Conservation (phyloP, 2,797 vertebrate species). For the Hafferia zeledoni region DNA sequence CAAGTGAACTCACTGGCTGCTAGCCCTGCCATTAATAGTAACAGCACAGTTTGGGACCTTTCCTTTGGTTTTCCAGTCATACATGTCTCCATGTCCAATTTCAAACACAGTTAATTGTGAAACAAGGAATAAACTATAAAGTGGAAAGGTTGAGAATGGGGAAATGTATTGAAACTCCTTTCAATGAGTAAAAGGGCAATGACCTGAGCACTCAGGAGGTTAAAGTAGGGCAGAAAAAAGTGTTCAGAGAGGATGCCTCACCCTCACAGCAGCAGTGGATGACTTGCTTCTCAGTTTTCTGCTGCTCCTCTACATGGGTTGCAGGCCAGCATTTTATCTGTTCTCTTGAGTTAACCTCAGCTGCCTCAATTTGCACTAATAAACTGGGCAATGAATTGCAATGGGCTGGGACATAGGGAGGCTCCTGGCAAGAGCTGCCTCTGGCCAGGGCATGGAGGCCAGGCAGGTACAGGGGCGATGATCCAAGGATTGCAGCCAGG, state of each 20-base stretch:
- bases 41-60: background rate
- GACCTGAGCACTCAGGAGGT: background rate
- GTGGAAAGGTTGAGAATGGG: background rate
- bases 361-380: background rate
- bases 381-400: background rate
- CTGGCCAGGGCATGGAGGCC: background rate
- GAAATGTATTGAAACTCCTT: background rate
- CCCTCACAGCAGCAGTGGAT: fast-evolving
- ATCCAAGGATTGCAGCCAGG: background rate
- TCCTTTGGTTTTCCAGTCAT: background rate
- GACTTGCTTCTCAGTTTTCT: fast-evolving
- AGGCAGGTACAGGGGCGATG: background rate
- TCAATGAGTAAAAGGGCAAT: background rate
- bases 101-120: background rate
- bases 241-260: background rate
- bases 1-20: background rate
- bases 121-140: background rate
- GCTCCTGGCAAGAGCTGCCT: background rate
- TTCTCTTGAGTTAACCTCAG: fast-evolving
- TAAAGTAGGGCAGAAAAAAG: background rate
- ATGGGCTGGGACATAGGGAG: fast-evolving
- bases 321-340: background rate
- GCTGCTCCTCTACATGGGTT: background rate
- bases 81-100: background rate
- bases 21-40: background rate